Evolutionary conservation across 35 echinoderm and acorn worm species (phyloP), one percentile per base, ranked within the genome.

Genomic region (Apostichopus japonicus): DNA sequence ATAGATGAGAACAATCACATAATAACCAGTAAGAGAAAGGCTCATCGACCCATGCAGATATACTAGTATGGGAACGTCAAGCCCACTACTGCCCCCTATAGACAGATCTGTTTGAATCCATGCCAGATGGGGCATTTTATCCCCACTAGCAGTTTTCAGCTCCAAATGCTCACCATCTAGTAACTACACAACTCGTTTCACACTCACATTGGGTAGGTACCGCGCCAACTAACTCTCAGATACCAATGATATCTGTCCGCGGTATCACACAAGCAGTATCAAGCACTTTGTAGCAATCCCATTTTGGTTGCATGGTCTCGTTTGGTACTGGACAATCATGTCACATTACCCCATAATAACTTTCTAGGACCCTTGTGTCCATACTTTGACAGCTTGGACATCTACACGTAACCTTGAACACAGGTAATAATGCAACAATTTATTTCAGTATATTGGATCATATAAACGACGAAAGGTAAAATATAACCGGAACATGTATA

Each of bases 201-300:
- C 33, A 65, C 15, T 57, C 6, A 73, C 52, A 84, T 94, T 53
- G 15, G 93, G 90, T 19, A 94, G 3, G 27, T 89, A 54, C 8
- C 24, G 13, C 77, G 81, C 24, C 54, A 67, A 65, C 95, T 93
- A 97, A 61, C 80, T 23, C 19, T 70, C 56, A n/a, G 93, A 94
- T 15, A 94, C 15, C 19, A 96, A 67, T 10, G 91, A 96, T 16
- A 96, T 93, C 8, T 96, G 17, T 93, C 95, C 24, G 95, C n/a
- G n/a, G n/a, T 94, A 73, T 96, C 93, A 93, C 95, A 96, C 17
- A 96, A 78, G 10, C 76, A 93, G 2, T 44, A 25, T 25, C 25
- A 25, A 25, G 25, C 25, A 25, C 25, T 44, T 15, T 17, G 72
- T 86, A 1, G 65, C 23, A 8, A 84, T 24, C 10, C 57, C 86